A percentile compares a stretch with the other conserved stretches of the same genome.
These are phyloP conservation scores for Oncorhynchus nerka DNA, from an alignment of 2,113 vertebrate species.

Conservation along the genomic window DNA sequence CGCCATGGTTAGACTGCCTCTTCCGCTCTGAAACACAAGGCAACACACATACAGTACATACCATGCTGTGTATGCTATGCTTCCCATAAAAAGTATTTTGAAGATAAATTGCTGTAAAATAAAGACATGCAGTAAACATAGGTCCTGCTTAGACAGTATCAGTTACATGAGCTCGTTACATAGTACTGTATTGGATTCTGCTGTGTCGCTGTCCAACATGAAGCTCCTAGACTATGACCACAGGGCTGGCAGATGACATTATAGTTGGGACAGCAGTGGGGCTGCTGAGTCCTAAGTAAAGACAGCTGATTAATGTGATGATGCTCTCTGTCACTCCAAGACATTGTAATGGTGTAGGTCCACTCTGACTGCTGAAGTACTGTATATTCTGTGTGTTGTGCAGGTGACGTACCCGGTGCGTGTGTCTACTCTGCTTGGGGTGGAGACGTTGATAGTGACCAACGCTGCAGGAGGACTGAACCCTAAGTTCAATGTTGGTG, in stretches of 20 bases:
- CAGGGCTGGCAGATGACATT: slow-evolving; percentile 27
- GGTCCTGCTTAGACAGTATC: too few species aligned
- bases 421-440: slow-evolving; percentile 18
- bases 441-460: slow-evolving; percentile 35
- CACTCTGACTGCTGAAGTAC: slow-evolving; percentile 44
- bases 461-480: slow-evolving; percentile 40
- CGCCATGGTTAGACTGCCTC: slow-evolving; percentile 5
- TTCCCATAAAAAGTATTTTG: too few species aligned
- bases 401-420: too few species aligned
- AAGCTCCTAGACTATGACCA: slow-evolving; percentile 22
- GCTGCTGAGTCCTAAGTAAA: slow-evolving; percentile 43
- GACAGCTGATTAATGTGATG: slow-evolving; percentile 64
- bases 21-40: neutral
- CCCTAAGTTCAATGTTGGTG: slow-evolving; percentile 26
- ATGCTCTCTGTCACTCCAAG: slow-evolving; percentile 64
- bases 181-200: slow-evolving; percentile 28
- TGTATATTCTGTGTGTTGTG: too few species aligned
- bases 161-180: too few species aligned
- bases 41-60: neutral
- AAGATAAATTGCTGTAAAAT: too few species aligned
- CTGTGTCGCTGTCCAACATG: slow-evolving; percentile 35
- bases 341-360: slow-evolving; percentile 49
- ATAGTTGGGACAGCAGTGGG: slow-evolving; percentile 32
- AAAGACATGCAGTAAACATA: too few species aligned
- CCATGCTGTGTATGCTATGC: neutral